Evolutionary conservation across 37 sponge, comb jelly and placozoan species (phyloP).

Genomic region (Halichondria panicea): DNA sequence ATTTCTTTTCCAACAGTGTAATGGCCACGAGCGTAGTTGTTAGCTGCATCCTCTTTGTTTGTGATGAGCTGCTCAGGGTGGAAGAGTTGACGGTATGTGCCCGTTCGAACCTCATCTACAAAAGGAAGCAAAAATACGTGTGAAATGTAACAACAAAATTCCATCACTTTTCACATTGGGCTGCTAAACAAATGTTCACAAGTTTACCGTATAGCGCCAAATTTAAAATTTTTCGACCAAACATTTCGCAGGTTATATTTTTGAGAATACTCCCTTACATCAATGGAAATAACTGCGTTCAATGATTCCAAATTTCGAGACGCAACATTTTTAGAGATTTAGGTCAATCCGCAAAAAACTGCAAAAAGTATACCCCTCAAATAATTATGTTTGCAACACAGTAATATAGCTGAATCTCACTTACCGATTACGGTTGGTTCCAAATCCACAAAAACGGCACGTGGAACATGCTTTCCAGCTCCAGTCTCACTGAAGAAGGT

Average conservation of each 20-base stretch:
- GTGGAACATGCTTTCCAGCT: conserved; percentile 98
- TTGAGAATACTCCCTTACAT: too few species aligned
- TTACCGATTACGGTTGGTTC: conserved; percentile 97
- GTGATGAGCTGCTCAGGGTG: conserved; percentile 96
- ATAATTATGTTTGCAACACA: too few species aligned
- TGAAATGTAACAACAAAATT: background rate
- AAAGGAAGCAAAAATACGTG: background rate
- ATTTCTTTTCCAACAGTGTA: conserved; percentile 95
- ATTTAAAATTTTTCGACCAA: background rate
- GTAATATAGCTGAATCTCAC: too few species aligned
- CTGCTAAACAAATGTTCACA: background rate
- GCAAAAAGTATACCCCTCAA: too few species aligned
- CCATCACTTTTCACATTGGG: background rate
- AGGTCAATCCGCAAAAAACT: too few species aligned
- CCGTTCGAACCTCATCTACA: conserved; percentile 93
- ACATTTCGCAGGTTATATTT: too few species aligned
- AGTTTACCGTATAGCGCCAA: background rate
- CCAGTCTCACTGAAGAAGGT: conserved; percentile 99
- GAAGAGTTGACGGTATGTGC: conserved; percentile 92
- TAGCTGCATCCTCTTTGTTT: conserved; percentile 93
- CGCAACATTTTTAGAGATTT: too few species aligned
- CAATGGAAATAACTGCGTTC: too few species aligned
- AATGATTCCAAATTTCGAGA: too few species aligned
- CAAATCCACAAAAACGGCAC: conserved; percentile 96
- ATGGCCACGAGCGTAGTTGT: conserved; percentile 97